Base-by-base conservation (phyloP, 2,113 vertebrate species). In the Enhydra lutris region DNA sequence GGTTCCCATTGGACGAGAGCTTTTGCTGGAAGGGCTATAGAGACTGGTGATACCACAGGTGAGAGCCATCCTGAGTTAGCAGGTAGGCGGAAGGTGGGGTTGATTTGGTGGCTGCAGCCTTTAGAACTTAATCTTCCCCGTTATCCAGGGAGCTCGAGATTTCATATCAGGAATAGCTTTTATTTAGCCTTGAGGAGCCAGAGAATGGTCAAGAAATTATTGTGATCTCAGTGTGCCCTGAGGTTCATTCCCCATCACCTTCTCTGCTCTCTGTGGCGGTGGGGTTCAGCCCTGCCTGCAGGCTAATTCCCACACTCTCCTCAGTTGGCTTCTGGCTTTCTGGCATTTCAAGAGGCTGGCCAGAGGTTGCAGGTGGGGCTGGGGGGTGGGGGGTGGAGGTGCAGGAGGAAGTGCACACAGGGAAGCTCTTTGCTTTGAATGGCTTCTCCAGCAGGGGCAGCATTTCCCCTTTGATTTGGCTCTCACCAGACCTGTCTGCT, bases 31-130 rank as follows among this genome's bases (percentile, higher is more conserved):
- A 76, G 42, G 74, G 55, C 69, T 3, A 1, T 55, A 9, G 73
- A 9, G 31, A 31, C 2, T 3, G 78, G 21, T 17, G n/a, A 63
- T 12, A 7, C 26, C 8, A 4, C 0, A n/a, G 73, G 20, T 61
- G 59, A 4, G 12, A 39, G 12, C 17, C 18, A 21, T 0, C 63
- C 1, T 21, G 36, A 91, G 20, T 31, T n/a, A 52, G 81, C 57
- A 24, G 23, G n/a, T 17, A n/a, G 23, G 4, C 1, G 3, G 21
- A 21, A 45, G 23, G 10, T 0, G 1, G 21, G 1, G 4, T 47
- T 79, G 61, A 67, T 71, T 50, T 83, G 73, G n/a, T 34, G 42
- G 63, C 84, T 65, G 5, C 7, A 29, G 13, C 78, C 74, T 85
- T 83, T 57, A 78, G 47, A 82, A 80, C 14, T 15, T 39, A 21